Evolutionary conservation across 2,797 vertebrate genomes (phyloP), one percentile per base, ranked within the genome.

Genomic region (Notolepis coatsorum): DNA sequence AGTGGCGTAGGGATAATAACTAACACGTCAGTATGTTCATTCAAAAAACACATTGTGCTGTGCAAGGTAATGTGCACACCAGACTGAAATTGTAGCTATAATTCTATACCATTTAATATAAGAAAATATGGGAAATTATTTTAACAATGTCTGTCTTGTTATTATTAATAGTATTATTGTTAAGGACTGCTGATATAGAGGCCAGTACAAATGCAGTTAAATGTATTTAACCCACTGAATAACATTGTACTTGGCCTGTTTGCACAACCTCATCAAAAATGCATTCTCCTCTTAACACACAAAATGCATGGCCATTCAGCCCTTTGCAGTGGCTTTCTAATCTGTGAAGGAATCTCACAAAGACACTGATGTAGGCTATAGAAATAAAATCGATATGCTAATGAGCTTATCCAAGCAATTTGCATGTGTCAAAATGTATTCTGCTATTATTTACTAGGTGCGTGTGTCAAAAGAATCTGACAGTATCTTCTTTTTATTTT

Each of bases 221-320:
- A 35, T 58, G 7, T 68, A 82, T 71, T 74, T 30, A 54, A 65
- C 15, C 46, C 72, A 42, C 66, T 84, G 62, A 82, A 84, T 87
- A 85, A 86, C 84, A 17, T 20, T 50, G 75, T 77, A 82, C 5
- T 59, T 75, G 71, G 75, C 71, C 65, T 41, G 77, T 81, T 80
- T 81, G 72, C 72, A 67, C 62, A 68, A 70, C 78, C 83, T 88
- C 81, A 87, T 89, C 75, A 81, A 86, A 89, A 87, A 87, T 85
- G 79, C 82, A 54, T 75, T 85, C 84, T 85, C 82, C 80, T 70
- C 10, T 61, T 41, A 51, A 59, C 62, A 46, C 67, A 55, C 33
- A n/a, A 68, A 56, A 63, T 73, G 73, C 74, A 80, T 15, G 62
- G 64, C 59, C 67, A 20, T 65, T 56, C 73, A 71, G 64, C 69